Evolutionary conservation across 1,140 invertebrate genomes (phyloP).

Genomic region (Diorhabda carinulata): DNA sequence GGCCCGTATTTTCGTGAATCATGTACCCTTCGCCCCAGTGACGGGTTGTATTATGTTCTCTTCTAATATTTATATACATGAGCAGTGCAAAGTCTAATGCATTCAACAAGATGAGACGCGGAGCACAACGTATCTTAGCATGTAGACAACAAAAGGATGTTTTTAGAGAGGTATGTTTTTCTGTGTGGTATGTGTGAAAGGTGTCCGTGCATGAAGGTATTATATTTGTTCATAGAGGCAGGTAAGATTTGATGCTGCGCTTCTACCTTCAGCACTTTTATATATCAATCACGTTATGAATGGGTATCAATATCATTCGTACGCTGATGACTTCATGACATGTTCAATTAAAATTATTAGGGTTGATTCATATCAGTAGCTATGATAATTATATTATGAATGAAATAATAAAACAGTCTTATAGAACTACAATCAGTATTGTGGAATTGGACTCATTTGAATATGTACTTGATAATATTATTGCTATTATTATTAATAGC

Average conservation of each 20-base stretch:
- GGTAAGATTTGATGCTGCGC: slow-evolving; percentile 4
- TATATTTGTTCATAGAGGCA: slow-evolving; percentile 18
- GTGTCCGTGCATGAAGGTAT: slow-evolving; percentile 17
- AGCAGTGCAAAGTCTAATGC: slow-evolving; percentile 4
- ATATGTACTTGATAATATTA: too few species aligned
- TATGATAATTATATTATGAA: too few species aligned
- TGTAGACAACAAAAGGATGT: slow-evolving; percentile 11
- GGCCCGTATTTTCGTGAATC: not conserved
- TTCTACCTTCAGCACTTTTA: slow-evolving; percentile 16
- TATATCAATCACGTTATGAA: slow-evolving; percentile 17
- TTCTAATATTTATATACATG: slow-evolving; percentile 6
- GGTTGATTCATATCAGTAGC: too few species aligned
- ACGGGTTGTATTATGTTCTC: slow-evolving; percentile 4
- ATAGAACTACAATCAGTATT: too few species aligned
- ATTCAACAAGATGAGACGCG: slow-evolving; percentile 16
- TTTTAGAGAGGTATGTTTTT: slow-evolving; percentile 15
- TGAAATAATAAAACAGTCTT: too few species aligned
- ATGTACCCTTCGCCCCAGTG: not conserved
- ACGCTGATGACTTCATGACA: not conserved
- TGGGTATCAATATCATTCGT: slow-evolving; percentile 13
- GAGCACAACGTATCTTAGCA: slow-evolving; percentile 15
- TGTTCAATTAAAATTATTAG: too few species aligned
- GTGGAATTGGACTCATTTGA: too few species aligned
- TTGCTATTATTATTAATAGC: too few species aligned
- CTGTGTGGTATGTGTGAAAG: slow-evolving; percentile 6